Evolutionary conservation across 2,797 vertebrate species (phyloP).

Genomic region (Notolepis coatsorum): DNA sequence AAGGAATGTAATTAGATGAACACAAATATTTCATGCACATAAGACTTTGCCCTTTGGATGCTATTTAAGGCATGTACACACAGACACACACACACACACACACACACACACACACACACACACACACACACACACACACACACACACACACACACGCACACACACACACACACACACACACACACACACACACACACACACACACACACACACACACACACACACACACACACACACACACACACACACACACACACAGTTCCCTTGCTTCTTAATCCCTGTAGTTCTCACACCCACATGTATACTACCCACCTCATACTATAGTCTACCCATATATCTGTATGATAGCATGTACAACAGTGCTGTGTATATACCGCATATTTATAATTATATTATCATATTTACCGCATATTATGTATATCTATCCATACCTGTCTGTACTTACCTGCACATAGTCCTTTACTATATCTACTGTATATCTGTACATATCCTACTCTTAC

Average conservation of each 20-base stretch:
- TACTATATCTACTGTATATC: too few relatives aligned
- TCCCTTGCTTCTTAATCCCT: too few relatives aligned
- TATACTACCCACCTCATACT: too few relatives aligned
- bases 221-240: background rate
- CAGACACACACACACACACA: background rate
- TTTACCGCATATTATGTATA: too few relatives aligned
- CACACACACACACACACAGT: background rate
- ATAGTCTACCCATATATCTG: too few relatives aligned
- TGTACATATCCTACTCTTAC: too few relatives aligned
- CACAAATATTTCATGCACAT: constrained; percentile 15
- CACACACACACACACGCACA: background rate
- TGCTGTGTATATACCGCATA: too few relatives aligned
- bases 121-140: background rate
- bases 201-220: background rate
- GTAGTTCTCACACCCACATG: too few relatives aligned
- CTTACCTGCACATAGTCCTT: too few relatives aligned
- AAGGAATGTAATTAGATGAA: constrained; percentile 17
- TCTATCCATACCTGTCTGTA: too few relatives aligned
- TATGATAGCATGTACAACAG: too few relatives aligned
- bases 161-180: background rate
- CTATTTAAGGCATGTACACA: constrained; percentile 2
- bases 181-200: background rate
- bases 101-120: background rate
- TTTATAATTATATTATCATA: too few relatives aligned
- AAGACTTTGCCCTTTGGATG: background rate